Evolutionary conservation across 2,113 vertebrate species (phyloP), one percentile per base, ranked within the genome.

Genomic region (Takifugu bimaculatus): DNA sequence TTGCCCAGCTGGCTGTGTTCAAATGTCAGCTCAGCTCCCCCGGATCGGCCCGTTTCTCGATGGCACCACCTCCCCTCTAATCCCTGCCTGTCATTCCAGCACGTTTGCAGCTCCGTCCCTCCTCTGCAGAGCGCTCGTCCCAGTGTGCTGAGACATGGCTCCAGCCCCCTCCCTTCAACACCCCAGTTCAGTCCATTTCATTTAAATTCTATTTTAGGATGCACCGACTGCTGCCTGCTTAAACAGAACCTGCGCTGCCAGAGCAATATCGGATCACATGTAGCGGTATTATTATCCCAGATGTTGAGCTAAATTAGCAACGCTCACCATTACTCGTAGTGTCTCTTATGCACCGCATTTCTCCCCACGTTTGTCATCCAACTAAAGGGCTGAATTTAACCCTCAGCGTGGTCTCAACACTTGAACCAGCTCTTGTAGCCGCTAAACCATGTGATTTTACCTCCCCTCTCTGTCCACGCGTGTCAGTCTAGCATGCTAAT

Each of bases 1-100:
- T 67, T 78, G 83, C 84, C 5, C 81, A 87, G 75, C 78, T 72
- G 75, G 80, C 78, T 80, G 72, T 81, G 81, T 86, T 80, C 72
- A 74, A 80, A 77, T 86, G 85, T 84, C 87, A 85, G 80, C 77
- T 75, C 68, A 49, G 68, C 72, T 82, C 65, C 68, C 20, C 73
- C 61, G 77, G 81, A 83, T 87, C 85, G 78, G 74, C 79, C 70
- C 67, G 57, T 77, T 66, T 80, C 84, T 86, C 84, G 85, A 75
- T 84, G 78, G 84, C 82, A 83, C 77, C 82, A 82, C 82, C 83
- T 82, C 75, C 80, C 73, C 78, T 80, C 70, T 86, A 87, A 87
- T 79, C 85, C 83, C 75, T 73, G 80, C 75, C 84, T 84, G 82
- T 85, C 83, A 86, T 85, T 86, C 80, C 72, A 15, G 57, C 53